Evolutionary conservation across 1,140 invertebrate genomes (phyloP).

Genomic region (Drosophila kurseongensis): DNA sequence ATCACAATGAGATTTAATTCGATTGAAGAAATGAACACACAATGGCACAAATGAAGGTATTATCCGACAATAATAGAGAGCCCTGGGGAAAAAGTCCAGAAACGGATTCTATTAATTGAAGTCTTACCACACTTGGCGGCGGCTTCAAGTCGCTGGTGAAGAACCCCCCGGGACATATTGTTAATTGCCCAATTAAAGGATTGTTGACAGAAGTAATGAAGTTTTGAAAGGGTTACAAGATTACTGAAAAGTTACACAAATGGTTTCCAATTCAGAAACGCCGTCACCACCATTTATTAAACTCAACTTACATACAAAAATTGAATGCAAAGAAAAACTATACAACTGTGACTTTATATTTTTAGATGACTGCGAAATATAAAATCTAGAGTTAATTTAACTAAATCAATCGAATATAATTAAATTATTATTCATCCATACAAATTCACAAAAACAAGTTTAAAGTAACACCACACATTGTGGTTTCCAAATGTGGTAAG

Average conservation of each 20-base stretch:
- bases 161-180: conserved; percentile 21
- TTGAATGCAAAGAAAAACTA: too few species aligned
- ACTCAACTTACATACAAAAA: too few species aligned
- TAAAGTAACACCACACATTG: too few species aligned
- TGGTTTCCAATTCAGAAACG: background rate
- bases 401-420: too few species aligned
- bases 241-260: conserved; percentile 8
- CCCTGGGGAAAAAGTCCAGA: conserved; percentile 23
- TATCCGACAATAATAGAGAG: conserved; percentile 52
- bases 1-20: conserved; percentile 75
- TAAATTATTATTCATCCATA: too few species aligned
- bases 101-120: conserved; percentile 70
- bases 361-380: too few species aligned
- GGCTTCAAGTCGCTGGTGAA: conserved; percentile 4
- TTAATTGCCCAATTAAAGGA: conserved; percentile 35
- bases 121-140: conserved; percentile 20
- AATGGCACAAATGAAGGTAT: conserved; percentile 64
- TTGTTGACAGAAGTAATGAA: conserved; percentile 31
- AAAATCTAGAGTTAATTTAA: too few species aligned
- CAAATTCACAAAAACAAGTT: too few species aligned
- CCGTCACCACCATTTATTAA: background rate
- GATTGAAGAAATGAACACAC: conserved; percentile 57
- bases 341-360: too few species aligned
- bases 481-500: too few species aligned
- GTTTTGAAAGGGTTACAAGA: conserved; percentile 28